A percentile compares a stretch with the other conserved stretches of the same genome.
Evolutionary conservation across 2,888 invertebrate species (phyloP).

Genomic region (Lasioglossum malachurum): DNA sequence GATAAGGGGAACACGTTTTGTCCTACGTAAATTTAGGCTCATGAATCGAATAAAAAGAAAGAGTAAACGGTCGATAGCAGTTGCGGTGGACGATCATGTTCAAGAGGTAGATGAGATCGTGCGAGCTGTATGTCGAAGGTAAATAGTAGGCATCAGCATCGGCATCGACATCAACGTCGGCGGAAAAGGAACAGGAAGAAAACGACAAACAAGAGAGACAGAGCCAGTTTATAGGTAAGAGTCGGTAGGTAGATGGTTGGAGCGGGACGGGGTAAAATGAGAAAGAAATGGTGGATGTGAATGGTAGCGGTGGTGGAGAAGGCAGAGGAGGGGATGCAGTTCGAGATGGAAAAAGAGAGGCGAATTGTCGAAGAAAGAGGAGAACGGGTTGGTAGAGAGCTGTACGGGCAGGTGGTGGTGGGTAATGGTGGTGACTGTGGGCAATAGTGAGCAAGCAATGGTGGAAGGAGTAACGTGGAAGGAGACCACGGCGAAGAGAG

Average conservation of each 20-base stretch:
- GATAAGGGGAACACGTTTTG: neutral
- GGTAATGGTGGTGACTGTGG: too few species aligned
- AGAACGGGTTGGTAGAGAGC: neutral
- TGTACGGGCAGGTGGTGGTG: neutral
- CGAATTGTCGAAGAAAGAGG: neutral
- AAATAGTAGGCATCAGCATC: neutral
- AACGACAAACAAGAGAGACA: neutral
- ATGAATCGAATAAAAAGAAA: neutral
- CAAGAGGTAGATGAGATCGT: neutral
- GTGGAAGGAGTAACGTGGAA: conserved; percentile 5
- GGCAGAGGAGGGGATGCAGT: too few species aligned
- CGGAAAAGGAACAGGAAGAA: neutral
- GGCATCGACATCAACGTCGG: neutral
- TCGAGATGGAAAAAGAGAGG: neutral
- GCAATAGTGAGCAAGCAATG: too few species aligned
- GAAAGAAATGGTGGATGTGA: conserved; percentile 2
- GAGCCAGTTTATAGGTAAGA: neutral
- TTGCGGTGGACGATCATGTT: neutral
- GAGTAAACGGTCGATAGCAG: neutral
- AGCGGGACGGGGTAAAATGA: neutral
- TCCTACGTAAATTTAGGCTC: neutral
- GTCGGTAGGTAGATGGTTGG: neutral
- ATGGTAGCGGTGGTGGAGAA: neutral
- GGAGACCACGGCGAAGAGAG: conserved; percentile 24
- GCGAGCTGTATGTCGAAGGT: neutral